Conservation (phyloP, 1,140 invertebrate species). For the Harlomillsia oculata region DNA sequence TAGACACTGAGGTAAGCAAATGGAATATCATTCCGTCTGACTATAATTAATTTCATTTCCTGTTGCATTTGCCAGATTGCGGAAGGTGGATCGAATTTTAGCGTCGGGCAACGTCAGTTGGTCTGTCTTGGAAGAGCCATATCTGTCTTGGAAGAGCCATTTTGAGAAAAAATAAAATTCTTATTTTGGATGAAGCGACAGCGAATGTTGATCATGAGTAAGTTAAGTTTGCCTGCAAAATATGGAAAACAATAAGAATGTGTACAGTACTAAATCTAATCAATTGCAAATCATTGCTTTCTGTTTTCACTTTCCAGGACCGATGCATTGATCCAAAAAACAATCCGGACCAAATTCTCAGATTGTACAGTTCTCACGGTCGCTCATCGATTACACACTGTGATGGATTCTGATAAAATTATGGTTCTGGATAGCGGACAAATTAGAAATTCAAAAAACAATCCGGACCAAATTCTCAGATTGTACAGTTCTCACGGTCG, state of each 20-base stretch:
- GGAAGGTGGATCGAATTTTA: conserved; percentile 68
- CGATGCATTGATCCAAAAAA: conserved; percentile 59
- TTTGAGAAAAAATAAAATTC: conserved; percentile 63
- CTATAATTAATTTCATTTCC: background rate
- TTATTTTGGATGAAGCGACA: conserved; percentile 79
- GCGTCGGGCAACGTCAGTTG: conserved; percentile 73
- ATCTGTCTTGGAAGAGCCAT: conserved; percentile 68
- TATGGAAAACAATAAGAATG: background rate
- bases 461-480: background rate
- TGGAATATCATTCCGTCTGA: background rate
- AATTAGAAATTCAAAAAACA: conserved; percentile 35
- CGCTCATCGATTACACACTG: conserved; percentile 70
- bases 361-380: conserved; percentile 74
- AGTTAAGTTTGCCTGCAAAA: background rate
- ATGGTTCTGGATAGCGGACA: conserved; percentile 60
- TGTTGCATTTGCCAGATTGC: conserved; percentile 43
- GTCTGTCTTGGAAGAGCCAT: conserved; percentile 66
- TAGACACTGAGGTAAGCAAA: conserved; percentile 34
- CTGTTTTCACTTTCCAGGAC: conserved; percentile 40
- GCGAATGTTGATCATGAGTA: conserved; percentile 61
- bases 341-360: conserved; percentile 58
- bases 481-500: conserved; percentile 37
- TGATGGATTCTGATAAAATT: conserved; percentile 56
- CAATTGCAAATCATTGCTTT: background rate
- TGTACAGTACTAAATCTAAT: background rate